A percentile compares a stretch with the other conserved stretches of the same genome.
Conservation (phyloP, 2,113 vertebrate genomes). For the Ptilorrhoa leucosticta region DNA sequence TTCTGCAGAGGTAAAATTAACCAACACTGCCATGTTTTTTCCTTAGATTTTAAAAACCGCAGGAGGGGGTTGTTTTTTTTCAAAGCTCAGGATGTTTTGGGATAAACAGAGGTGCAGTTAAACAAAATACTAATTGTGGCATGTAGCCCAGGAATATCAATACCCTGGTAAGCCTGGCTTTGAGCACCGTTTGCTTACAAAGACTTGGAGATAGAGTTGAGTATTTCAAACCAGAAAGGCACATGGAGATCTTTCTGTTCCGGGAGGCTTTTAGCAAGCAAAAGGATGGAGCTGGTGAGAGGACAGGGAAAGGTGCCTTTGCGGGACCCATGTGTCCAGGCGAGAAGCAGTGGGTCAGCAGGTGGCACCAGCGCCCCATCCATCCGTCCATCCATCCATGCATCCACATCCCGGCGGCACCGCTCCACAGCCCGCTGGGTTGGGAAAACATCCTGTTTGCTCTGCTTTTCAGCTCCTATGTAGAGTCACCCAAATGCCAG, state of each 20-base stretch:
- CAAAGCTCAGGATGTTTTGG: not conserved
- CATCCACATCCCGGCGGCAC: not conserved
- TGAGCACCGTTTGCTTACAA: not conserved
- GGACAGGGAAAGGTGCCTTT: not conserved
- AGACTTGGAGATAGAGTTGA: fast-evolving
- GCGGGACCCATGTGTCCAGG: not conserved
- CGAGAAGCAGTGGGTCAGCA: not conserved
- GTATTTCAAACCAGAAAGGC: not conserved
- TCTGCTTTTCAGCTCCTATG: not conserved
- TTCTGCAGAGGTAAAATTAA: not conserved
- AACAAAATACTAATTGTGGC: not conserved
- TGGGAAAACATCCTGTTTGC: not conserved
- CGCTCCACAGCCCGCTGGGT: fast-evolving
- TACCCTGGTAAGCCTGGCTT: not conserved
- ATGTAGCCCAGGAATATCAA: not conserved
- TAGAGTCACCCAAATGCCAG: not conserved
- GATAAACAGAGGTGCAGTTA: not conserved
- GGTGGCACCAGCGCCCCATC: conserved; percentile 17
- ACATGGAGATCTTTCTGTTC: not conserved
- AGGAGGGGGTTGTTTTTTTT: not conserved
- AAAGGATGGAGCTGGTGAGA: not conserved
- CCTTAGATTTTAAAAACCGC: not conserved
- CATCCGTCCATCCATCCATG: not conserved
- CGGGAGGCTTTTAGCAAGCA: not conserved
- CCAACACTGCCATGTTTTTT: fast-evolving